phyloP scores from a whole-genome alignment of 2,888 invertebrate genomes.

The Lasioglossum leucozonium region DNA sequence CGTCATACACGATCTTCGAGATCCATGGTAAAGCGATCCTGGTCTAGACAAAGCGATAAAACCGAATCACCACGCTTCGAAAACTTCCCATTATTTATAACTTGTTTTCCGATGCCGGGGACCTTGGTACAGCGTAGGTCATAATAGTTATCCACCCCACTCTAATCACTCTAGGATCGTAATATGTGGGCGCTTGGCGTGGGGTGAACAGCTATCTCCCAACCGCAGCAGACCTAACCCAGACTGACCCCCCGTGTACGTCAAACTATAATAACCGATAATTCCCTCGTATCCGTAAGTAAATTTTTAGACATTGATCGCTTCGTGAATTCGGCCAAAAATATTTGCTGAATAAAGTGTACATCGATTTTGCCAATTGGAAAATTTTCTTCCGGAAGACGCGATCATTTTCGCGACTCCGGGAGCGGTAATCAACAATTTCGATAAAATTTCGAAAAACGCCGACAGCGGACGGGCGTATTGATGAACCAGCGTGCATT shows the following conservation, averaged over 20 bases:
- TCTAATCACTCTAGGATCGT: slow-evolving; percentile 1
- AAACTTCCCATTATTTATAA: background rate
- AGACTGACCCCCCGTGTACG: background rate
- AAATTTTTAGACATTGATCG: background rate
- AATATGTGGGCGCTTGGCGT: background rate
- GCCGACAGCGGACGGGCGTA: background rate
- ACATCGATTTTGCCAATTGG: too few species aligned
- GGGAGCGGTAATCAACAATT: background rate
- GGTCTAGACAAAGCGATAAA: background rate
- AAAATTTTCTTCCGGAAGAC: too few species aligned
- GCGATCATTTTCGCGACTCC: background rate
- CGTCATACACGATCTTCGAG: background rate
- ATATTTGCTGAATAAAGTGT: background rate
- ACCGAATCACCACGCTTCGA: background rate
- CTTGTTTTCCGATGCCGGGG: background rate
- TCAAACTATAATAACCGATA: slow-evolving; percentile 1
- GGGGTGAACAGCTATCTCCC: background rate
- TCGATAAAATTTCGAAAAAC: background rate
- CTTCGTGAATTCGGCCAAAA: background rate
- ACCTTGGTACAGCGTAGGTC: background rate
- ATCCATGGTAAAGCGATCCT: background rate
- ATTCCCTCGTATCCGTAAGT: background rate
- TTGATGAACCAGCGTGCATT: slow-evolving; percentile 3
- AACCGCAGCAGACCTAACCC: slow-evolving; percentile 15
- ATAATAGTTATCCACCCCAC: slow-evolving; percentile 1